Base-by-base conservation (phyloP, 2,888 invertebrate species). In the Patella ulyssiponensis region DNA sequence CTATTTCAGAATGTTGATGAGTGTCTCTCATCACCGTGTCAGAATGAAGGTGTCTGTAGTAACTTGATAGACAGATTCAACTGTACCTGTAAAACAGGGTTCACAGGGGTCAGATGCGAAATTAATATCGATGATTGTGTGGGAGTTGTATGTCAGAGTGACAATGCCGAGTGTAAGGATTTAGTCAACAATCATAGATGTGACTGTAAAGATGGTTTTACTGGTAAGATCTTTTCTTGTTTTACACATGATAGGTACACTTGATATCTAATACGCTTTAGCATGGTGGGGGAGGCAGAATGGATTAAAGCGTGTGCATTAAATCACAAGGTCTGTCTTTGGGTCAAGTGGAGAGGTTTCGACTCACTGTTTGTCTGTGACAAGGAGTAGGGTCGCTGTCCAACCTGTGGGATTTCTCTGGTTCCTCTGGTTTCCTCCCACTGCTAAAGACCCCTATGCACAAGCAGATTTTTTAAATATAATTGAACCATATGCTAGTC, bases 1-100 rank as follows among this genome's bases (percentile, higher is more conserved):
- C 44, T 4, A 44, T 81, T 79, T 9, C 79, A 87, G 87, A 82
- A 86, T 69, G 79, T 88, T 1, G 74, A 88, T 77, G 87, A 88
- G 58, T 88, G 88, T 73, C 20, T 51, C 0, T 87, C 87, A 1
- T 75, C 77, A 51, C 88, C 86, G 0, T 87, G 87, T 73, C 17
- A 78, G 33, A 84, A 88, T 76, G 82, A 81, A 52, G 86, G 80
- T 1, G 82, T 77, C 9, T 87, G 87, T 77, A 17, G 58, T 23
- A 78, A 85, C 53, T 69, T 44, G 0, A 70, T 83, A 58, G 54
- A 73, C 17, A 53, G 71, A 5, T 83, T 75, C 69, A 69, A 11
- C 33, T 86, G 86, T 79, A 33, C 14, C 1, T 86, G 85, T 80
- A 54, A 56, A 7, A 27, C 54, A 15, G 84, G 86, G 4, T 86